Evolutionary conservation across 2,888 invertebrate species (phyloP).

Genomic region (Cataglyphis albicans): DNA sequence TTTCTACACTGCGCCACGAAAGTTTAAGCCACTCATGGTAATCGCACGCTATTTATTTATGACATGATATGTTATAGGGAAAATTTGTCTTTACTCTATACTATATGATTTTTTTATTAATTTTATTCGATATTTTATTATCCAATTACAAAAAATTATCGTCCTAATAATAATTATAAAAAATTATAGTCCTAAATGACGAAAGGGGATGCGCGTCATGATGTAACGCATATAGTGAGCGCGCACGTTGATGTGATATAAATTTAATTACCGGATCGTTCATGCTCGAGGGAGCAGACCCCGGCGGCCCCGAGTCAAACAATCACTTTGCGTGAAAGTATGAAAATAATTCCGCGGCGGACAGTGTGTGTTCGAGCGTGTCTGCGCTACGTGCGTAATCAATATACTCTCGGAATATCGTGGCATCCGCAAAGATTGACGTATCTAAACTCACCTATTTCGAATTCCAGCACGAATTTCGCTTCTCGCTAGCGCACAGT

Average conservation of each 20-base stretch:
- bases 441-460: constrained; percentile 70
- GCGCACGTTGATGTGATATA: constrained; percentile 81
- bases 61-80: no score
- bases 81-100: no score
- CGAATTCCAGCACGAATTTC: constrained; percentile 66
- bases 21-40: no score
- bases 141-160: no score
- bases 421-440: constrained; percentile 59
- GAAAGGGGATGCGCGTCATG: constrained; percentile 8
- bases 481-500: constrained; percentile 52
- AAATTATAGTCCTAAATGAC: no score
- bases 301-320: constrained; percentile 81
- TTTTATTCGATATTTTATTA: no score
- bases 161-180: no score
- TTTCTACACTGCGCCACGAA: constrained; percentile 25
- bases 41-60: no score
- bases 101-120: no score
- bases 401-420: constrained; percentile 43
- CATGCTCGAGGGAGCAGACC: constrained; percentile 83
- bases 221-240: constrained; percentile 40
- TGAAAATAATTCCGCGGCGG: constrained; percentile 83
- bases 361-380: constrained; percentile 63
- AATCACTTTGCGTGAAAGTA: constrained; percentile 86
- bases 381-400: constrained; percentile 32
- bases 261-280: constrained; percentile 85